A percentile compares a stretch with the other conserved stretches of the same genome.
Evolutionary conservation across 2,888 invertebrate species (phyloP).

Genomic region (Epinotia ramella): DNA sequence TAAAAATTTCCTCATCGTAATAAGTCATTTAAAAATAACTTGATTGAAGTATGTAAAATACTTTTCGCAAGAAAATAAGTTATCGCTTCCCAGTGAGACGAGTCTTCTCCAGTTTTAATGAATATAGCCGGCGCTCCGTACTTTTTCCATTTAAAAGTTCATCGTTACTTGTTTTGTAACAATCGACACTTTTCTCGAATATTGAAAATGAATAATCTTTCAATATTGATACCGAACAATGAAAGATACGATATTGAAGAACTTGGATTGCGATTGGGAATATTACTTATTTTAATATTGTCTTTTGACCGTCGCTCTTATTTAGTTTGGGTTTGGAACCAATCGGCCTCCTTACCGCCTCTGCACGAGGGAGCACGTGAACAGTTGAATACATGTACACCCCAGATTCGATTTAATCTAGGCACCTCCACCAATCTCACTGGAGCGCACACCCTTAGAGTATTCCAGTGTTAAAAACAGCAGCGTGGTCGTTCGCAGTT

Average conservation of each 20-base stretch:
- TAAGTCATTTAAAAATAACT: conserved; percentile 44
- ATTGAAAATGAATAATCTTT: conserved; percentile 50
- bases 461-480: too few relatives aligned
- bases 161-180: conserved; percentile 69
- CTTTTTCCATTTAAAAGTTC: conserved; percentile 80
- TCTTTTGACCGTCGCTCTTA: neutral
- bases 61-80: conserved; percentile 44
- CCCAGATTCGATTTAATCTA: too few relatives aligned
- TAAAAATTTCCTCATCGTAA: conserved; percentile 25
- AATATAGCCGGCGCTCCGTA: conserved; percentile 73
- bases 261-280: conserved; percentile 20
- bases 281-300: neutral
- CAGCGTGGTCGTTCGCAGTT: too few relatives aligned
- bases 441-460: too few relatives aligned
- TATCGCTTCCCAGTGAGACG: conserved; percentile 43
- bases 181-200: conserved; percentile 63
- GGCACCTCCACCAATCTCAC: too few relatives aligned
- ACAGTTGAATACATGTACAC: too few relatives aligned
- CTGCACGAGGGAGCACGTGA: neutral
- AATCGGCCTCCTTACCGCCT: neutral
- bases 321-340: neutral
- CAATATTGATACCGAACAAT: conserved; percentile 41
- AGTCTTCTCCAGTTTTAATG: conserved; percentile 72
- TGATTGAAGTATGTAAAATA: conserved; percentile 44
- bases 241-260: conserved; percentile 35